Base-by-base conservation (phyloP, 2,797 vertebrate species). In the Fratercula arctica region DNA sequence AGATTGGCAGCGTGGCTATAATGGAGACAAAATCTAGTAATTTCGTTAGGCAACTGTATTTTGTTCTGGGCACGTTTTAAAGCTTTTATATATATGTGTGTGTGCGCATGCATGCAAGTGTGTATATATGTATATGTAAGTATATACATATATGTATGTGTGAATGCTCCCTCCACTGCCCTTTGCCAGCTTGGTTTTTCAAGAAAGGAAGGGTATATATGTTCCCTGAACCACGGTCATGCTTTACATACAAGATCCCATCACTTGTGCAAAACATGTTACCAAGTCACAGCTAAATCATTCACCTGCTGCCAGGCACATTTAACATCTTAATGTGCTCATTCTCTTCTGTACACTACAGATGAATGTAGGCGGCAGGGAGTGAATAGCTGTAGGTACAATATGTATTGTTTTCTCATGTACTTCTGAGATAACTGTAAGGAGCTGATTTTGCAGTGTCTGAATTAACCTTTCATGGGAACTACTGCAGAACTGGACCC, bases 41-140 rank as follows among this genome's bases (percentile, higher is more conserved):
- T 93, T 90, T 76, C 37, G 8, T 90, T 76, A 67, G 51, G 76
- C 57, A 76, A 66, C 56, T 91, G 25, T 87, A 17, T 85, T 89
- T 69, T 50, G 61, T 73, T 89, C 50, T 69, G 53, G 9, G 43
- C 28, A 8, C 91, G 33, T 93, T 93, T 87, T 69, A 87, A 67
- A 68, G 60, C 24, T 46, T 18, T 11, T 29, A 33, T 51, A 15
- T 50, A 25, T 20, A 18, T 48, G 1, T 31, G 5, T 16, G 4
- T 67, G 29, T 23, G 14, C 33, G 33, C 54, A 23, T 59, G n/a
- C 16, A 7, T 78, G 20, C 12, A 17, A 26, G 7, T 46, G 9
- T 63, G 5, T 46, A 11, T 41, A 1, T 37, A 16, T 2, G 2
- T 74, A 11, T 69, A 23, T 43, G 21, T 60, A 56, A 46, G 64